phyloP scores from a whole-genome alignment of 2,888 invertebrate genomes.

The Coenonympha arcania region DNA sequence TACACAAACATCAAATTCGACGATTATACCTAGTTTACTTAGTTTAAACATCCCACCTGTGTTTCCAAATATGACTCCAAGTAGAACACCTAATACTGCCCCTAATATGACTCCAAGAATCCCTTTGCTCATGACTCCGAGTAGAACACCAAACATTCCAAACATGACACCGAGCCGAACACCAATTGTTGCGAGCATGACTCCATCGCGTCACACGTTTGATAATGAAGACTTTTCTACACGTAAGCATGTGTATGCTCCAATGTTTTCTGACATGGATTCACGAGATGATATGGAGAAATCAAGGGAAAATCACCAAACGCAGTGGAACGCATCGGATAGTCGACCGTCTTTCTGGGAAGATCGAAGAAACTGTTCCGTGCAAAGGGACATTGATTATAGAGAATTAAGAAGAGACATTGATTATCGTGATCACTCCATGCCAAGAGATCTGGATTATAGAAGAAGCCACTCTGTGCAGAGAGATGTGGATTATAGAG shows the following conservation, averaged over 20 bases:
- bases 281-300: slow-evolving; percentile 37
- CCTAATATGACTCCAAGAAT: slow-evolving; percentile 30
- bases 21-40: not conserved
- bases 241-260: slow-evolving; percentile 56
- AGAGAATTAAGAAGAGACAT: slow-evolving; percentile 28
- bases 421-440: slow-evolving; percentile 26
- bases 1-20: not conserved
- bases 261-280: slow-evolving; percentile 40
- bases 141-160: slow-evolving; percentile 25
- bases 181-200: slow-evolving; percentile 28
- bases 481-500: slow-evolving; percentile 30
- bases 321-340: slow-evolving; percentile 15
- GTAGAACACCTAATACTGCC: slow-evolving; percentile 24
- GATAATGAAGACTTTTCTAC: slow-evolving; percentile 38
- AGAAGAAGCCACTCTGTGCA: slow-evolving; percentile 25
- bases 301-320: slow-evolving; percentile 13
- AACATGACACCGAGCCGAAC: slow-evolving; percentile 29
- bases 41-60: slow-evolving; percentile 16
- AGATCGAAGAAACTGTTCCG: slow-evolving; percentile 28
- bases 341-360: slow-evolving; percentile 25
- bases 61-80: slow-evolving; percentile 28
- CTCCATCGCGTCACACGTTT: slow-evolving; percentile 44
- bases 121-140: slow-evolving; percentile 30
- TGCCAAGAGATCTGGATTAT: slow-evolving; percentile 23
- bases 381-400: slow-evolving; percentile 30